Evolutionary conservation across 2,797 vertebrate genomes (phyloP), one percentile per base, ranked within the genome.

Genomic region (Sebastes minor): DNA sequence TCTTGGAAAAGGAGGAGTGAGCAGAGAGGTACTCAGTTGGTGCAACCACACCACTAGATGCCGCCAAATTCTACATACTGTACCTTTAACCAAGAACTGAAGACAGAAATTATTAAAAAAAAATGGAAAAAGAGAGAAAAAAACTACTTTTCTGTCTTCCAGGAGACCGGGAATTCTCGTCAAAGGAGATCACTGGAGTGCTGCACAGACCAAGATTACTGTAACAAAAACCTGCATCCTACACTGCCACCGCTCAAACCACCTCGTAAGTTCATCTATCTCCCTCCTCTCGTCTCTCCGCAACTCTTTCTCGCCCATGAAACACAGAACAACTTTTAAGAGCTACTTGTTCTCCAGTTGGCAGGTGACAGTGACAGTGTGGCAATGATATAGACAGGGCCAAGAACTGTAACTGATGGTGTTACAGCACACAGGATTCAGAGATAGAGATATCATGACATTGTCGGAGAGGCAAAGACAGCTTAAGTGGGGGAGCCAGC

Each of bases 161-260:
- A 99, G 98, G 97, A 99, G 80, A 98, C 96, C 0, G 96, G 96
- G 28, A 97, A 96, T 88, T 95, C 97, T 6, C 96, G 96, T 88
- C 96, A 96, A 32, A 96, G 97, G 89, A 95, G 97, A 83, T 96
- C 97, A 4, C 95, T 99, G 10, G 97, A 98, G 92, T 99, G 98
- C 88, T 99, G 98, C 71, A 97, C 97, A 14, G 97, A 98, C 73
- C 94, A 97, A 86, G 97, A 99, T 90, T 98, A 96, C 91, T 99
- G 98, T 86, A 99, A 99, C 87, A 95, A 93, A 90, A 95, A 98
- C 85, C 96, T 99, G 10, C 96, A 97, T 78, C 98, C 98, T 1
- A 99, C 97, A 0, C 91, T 99, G 83, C 97, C 98, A 3, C 98
- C 98, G 0, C 90, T 97, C 86, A 97, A 96, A 84, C 96, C 95